Base-by-base conservation (phyloP, 2,113 vertebrate genomes). In the Poeciliopsis occidentalis region DNA sequence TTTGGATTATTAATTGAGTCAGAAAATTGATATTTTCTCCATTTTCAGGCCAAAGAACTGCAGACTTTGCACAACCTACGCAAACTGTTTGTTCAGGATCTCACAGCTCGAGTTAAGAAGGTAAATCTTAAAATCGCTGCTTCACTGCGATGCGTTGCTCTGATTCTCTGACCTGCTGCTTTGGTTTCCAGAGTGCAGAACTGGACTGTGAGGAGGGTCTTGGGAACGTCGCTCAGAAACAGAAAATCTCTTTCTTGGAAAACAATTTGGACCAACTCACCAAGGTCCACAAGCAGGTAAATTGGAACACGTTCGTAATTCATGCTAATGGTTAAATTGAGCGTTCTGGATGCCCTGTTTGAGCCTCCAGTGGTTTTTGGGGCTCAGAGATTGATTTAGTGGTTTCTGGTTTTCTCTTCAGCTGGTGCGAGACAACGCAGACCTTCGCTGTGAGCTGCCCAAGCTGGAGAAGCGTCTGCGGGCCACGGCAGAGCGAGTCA, bases 251-350 rank as follows among this genome's bases (percentile, higher is more conserved):
- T 86, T 98, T 98, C 94, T 93, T 98, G 93, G 97, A 98, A 91
- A 97, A 98, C 85, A 98, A 98, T 90, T 85, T 98, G 91, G 96
- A 97, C 80, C 97, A 98, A 86, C 97, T 98, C 92, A 98, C 96
- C 31, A 98, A 97, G 72, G 96, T 97, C 91, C 97, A 98, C 95
- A 98, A 98, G 86, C 97, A 98, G 97, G 97, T 98, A 63, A 8
- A 27, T 0, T 7, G 13, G 12, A 54, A 7, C 37, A 10, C 6
- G 2, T 54, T 3, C 19, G 8, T 54, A 24, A n/a, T 54, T 54
- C 19, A 8, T 10, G 19, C 0, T 8, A 10, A 2, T 24, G 7
- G 22, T 7, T 54, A 8, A 54, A 24, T 8, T 22, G 7, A 29
- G 29, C 29, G 2, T 1, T 29, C 29, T 29, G 29, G 29, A 8